These are phyloP conservation scores for Formica aserva DNA, from an alignment of 2,888 invertebrate species.

Conservation along the genomic window DNA sequence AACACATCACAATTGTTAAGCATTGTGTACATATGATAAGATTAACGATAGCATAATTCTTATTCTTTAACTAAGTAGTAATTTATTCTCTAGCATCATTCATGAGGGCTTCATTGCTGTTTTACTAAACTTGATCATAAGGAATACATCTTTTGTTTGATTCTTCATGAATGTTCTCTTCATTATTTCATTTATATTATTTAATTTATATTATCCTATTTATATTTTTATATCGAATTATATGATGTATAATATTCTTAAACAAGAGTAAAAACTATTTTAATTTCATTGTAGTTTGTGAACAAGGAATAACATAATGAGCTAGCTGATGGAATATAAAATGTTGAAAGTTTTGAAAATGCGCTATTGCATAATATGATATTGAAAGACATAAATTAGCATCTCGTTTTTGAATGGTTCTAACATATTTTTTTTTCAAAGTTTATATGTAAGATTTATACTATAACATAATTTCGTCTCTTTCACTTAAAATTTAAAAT, in stretches of 20 bases:
- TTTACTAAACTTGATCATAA: conserved; percentile 10
- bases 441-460: background rate
- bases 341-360: background rate
- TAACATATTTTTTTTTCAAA: background rate
- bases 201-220: background rate
- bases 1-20: conserved; percentile 23
- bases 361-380: background rate
- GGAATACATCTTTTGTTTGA: background rate
- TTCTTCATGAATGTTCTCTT: background rate
- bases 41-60: conserved; percentile 60
- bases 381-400: background rate
- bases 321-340: background rate
- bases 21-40: conserved; percentile 55
- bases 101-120: background rate
- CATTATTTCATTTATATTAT: background rate
- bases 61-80: conserved; percentile 65
- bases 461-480: background rate
- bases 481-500: background rate
- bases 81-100: conserved; percentile 66
- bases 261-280: background rate
- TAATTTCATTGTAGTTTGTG: background rate
- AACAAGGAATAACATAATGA: background rate
- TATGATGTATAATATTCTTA: background rate
- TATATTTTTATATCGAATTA: background rate
- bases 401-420: background rate